phyloP scores from a whole-genome alignment of 2,797 vertebrate genomes.

The Cyclopterus lumpus region DNA sequence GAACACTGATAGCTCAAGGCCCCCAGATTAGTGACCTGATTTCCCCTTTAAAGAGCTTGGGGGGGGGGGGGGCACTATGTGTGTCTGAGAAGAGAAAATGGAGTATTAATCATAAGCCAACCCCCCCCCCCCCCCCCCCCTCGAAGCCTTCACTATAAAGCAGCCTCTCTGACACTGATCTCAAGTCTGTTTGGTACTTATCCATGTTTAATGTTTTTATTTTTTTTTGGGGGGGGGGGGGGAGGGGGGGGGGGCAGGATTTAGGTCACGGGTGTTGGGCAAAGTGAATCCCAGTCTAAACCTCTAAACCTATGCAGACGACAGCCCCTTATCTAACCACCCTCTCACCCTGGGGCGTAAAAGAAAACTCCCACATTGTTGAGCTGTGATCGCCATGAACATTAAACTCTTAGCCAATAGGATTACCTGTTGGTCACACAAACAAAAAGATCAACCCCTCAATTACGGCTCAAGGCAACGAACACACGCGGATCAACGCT shows the following conservation, averaged over 20 bases:
- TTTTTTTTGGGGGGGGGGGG: no score
- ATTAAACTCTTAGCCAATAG: constrained; percentile 75
- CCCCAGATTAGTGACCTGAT: constrained; percentile 81
- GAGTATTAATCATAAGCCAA: constrained; percentile 74
- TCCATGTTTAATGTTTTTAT: constrained; percentile 62
- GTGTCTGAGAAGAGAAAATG: constrained; percentile 60
- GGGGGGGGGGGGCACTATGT: no score
- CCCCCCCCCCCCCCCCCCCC: constrained; percentile 29
- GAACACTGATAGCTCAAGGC: constrained; percentile 66
- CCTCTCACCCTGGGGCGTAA: no score
- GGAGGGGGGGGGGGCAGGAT: no score
- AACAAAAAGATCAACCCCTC: constrained; percentile 75
- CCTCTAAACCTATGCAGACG: constrained; percentile 16
- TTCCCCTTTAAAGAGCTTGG: constrained; percentile 74
- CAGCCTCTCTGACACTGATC: constrained; percentile 66
- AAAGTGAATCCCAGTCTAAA: constrained; percentile 43
- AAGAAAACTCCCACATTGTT: constrained; percentile 7
- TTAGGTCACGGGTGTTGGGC: constrained; percentile 68
- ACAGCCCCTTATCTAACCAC: constrained; percentile 12
- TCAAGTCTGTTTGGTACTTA: constrained; percentile 68
- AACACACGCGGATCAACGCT: constrained; percentile 12
- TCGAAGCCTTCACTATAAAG: constrained; percentile 40
- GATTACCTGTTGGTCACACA: constrained; percentile 75
- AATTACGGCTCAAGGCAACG: constrained; percentile 38
- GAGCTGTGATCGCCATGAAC: constrained; percentile 58